Conservation (phyloP, 2,888 invertebrate species). For the Dicranocentrus wangi region DNA sequence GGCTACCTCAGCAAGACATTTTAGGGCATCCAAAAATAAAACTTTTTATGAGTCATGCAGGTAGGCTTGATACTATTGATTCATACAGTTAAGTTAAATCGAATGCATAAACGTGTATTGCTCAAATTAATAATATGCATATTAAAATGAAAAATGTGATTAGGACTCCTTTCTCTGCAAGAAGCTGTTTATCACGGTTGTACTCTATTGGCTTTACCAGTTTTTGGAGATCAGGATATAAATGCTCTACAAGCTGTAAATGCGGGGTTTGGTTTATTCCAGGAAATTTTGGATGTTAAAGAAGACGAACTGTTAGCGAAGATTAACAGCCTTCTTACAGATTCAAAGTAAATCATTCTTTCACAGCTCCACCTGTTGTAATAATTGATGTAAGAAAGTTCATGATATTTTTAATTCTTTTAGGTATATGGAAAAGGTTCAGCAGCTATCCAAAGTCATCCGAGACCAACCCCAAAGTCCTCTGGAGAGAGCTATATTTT, state of each 20-base stretch:
- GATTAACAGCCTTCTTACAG: slow-evolving; percentile 17
- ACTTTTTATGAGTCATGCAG: slow-evolving; percentile 81
- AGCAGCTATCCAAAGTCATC: slow-evolving; percentile 50
- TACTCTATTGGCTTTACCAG: slow-evolving; percentile 35
- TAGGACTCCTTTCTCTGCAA: slow-evolving; percentile 34
- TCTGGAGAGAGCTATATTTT: slow-evolving; percentile 69
- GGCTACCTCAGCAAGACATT: slow-evolving; percentile 82
- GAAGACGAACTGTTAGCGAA: slow-evolving; percentile 28
- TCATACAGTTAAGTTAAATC: too few relatives aligned
- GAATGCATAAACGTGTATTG: too few relatives aligned
- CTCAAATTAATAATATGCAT: too few relatives aligned
- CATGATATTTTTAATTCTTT: too few relatives aligned
- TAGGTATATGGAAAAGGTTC: slow-evolving; percentile 51
- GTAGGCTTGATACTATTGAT: slow-evolving; percentile 74
- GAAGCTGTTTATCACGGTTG: slow-evolving; percentile 45
- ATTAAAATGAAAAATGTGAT: too few relatives aligned
- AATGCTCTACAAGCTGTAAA: slow-evolving; percentile 12
- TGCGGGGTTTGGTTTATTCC: slow-evolving; percentile 28
- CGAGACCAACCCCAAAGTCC: slow-evolving; percentile 68
- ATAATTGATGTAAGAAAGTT: too few relatives aligned
- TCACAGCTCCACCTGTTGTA: background rate
- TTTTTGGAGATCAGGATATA: slow-evolving; percentile 48
- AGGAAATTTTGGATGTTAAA: slow-evolving; percentile 40
- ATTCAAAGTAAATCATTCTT: slow-evolving; percentile 1
- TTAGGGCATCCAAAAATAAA: slow-evolving; percentile 78